Evolutionary conservation across 2,113 vertebrate species (phyloP).

Genomic region (Centropus bengalensis): DNA sequence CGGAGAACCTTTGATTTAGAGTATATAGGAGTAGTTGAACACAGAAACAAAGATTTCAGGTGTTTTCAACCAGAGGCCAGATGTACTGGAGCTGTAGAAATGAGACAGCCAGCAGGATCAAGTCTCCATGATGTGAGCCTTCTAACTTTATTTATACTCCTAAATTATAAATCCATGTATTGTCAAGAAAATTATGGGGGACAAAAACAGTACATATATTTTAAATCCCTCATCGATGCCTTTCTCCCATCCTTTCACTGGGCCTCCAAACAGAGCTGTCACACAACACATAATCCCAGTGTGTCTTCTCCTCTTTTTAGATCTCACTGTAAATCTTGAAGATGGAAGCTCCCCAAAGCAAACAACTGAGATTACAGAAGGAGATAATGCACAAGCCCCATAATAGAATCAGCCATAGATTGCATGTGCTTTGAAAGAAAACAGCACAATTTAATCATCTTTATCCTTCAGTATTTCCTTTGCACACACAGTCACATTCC

Average conservation of each 20-base stretch:
- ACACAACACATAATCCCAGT: slow-evolving; percentile 74
- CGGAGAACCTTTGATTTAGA: slow-evolving; percentile 53
- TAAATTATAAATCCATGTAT: slow-evolving; percentile 61
- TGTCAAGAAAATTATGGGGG: slow-evolving; percentile 40
- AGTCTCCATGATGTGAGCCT: slow-evolving; percentile 24
- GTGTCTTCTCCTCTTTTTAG: slow-evolving; percentile 67
- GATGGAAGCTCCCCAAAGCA: slow-evolving; percentile 73
- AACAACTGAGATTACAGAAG: slow-evolving; percentile 79
- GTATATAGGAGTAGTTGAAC: slow-evolving; percentile 57
- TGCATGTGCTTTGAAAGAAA: slow-evolving; percentile 62
- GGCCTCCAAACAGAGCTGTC: slow-evolving; percentile 76
- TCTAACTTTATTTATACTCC: slow-evolving; percentile 45
- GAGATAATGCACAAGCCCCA: slow-evolving; percentile 72
- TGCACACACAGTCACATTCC: slow-evolving; percentile 93
- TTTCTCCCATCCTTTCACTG: slow-evolving; percentile 67
- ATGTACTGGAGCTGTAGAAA: slow-evolving; percentile 55
- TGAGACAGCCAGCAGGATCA: slow-evolving; percentile 59
- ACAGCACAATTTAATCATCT: not conserved
- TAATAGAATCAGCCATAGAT: slow-evolving; percentile 72
- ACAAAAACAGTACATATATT: slow-evolving; percentile 38
- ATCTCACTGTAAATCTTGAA: slow-evolving; percentile 70
- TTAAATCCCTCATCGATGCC: slow-evolving; percentile 65
- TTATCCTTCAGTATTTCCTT: slow-evolving; percentile 87
- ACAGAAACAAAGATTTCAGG: slow-evolving; percentile 59
- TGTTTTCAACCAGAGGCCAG: slow-evolving; percentile 68